Conservation (phyloP, 2,888 invertebrate genomes). For the Adineta ricciae region DNA sequence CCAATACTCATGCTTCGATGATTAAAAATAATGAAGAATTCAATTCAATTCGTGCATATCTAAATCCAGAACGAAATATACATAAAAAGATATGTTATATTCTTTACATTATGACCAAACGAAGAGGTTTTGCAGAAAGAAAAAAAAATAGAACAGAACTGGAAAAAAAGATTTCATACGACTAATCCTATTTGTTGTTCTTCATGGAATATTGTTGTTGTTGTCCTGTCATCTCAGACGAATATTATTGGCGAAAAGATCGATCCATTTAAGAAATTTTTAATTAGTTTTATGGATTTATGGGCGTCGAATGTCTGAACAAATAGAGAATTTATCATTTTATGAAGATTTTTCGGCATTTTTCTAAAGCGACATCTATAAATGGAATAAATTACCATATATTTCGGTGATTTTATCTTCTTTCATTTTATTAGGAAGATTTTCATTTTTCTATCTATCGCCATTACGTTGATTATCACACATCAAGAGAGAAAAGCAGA, state of each 20-base stretch:
- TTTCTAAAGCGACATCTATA: not conserved
- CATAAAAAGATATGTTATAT: not conserved
- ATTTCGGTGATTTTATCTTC: too few relatives aligned
- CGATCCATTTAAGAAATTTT: not conserved
- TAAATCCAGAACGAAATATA: not conserved
- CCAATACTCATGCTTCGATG: not conserved
- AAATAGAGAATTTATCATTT: not conserved
- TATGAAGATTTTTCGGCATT: not conserved
- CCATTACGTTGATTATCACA: too few relatives aligned
- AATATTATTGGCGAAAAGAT: not conserved
- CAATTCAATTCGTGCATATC: not conserved
- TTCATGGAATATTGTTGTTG: not conserved
- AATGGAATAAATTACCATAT: not conserved
- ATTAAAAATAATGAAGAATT: slow-evolving; percentile 1
- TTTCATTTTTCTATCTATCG: too few relatives aligned
- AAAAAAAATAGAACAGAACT: not conserved
- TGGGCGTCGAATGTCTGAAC: not conserved
- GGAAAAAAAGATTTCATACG: not conserved
- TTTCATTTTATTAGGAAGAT: too few relatives aligned
- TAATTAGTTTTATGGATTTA: not conserved
- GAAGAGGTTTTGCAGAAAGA: not conserved
- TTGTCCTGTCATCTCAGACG: not conserved
- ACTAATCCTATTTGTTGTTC: not conserved
- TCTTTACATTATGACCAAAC: not conserved
- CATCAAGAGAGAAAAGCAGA: too few relatives aligned